A percentile compares a stretch with the other conserved stretches of the same genome.
Evolutionary conservation across 2,797 vertebrate genomes (phyloP).

Genomic region (Falco concolor): DNA sequence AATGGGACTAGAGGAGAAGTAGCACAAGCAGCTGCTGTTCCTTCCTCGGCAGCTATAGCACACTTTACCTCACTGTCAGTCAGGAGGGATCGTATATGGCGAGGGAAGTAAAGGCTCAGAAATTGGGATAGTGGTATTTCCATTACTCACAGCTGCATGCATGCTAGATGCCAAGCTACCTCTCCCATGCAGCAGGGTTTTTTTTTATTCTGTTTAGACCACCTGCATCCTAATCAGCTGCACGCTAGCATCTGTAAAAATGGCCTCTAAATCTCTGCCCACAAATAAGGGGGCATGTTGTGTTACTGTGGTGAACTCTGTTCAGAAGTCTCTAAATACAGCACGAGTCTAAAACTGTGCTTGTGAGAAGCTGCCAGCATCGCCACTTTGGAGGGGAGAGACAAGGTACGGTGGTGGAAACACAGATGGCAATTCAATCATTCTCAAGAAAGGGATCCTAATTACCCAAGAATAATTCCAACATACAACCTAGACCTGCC

Average conservation of each 20-base stretch:
- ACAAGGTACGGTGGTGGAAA: background rate
- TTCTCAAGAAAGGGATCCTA: background rate
- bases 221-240: background rate
- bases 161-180: background rate
- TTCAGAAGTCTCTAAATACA: background rate
- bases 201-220: background rate
- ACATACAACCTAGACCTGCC: background rate
- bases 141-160: background rate
- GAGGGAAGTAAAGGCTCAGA: background rate
- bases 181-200: background rate
- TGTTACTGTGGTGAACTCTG: background rate
- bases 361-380: background rate
- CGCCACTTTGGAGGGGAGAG: background rate
- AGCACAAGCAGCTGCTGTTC: background rate
- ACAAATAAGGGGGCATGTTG: background rate
- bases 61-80: background rate
- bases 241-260: background rate
- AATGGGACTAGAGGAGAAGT: background rate
- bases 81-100: background rate
- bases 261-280: background rate
- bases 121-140: background rate
- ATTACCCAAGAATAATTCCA: constrained; percentile 1
- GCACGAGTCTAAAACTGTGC: background rate
- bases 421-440: constrained; percentile 7
- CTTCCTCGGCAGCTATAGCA: background rate